Percentiles rank a stretch among this genome's conserved stretches.
These are phyloP conservation scores for Corythaixoides concolor DNA, from an alignment of 2,113 vertebrate genomes.

Conservation along the genomic window DNA sequence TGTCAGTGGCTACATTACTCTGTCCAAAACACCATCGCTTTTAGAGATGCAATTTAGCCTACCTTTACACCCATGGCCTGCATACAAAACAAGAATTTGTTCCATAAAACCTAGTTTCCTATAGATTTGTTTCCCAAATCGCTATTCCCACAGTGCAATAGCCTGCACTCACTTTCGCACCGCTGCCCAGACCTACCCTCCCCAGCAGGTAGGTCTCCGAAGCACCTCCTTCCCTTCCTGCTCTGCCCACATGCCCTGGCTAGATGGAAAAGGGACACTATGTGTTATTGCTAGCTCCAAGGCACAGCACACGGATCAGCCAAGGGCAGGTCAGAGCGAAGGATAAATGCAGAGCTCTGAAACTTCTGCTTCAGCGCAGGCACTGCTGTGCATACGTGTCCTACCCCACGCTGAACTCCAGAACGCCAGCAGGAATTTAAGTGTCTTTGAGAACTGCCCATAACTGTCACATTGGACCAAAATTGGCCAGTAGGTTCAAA, in stretches of 20 bases:
- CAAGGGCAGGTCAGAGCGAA: neutral
- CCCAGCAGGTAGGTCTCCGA: neutral
- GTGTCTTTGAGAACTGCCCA: neutral
- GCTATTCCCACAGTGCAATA: neutral
- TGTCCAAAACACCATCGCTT: accelerated
- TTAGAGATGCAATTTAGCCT: neutral
- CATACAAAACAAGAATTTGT: neutral
- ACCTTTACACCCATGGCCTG: accelerated
- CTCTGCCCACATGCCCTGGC: accelerated
- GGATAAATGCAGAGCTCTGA: neutral
- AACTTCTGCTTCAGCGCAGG: neutral
- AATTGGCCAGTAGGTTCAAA: neutral
- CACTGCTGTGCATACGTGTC: accelerated
- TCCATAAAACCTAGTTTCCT: neutral
- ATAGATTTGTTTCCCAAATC: neutral
- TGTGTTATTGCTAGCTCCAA: accelerated
- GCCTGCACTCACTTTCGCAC: neutral
- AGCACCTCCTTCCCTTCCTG: accelerated
- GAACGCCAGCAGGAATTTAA: neutral
- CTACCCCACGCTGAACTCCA: neutral
- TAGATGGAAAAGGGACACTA: neutral
- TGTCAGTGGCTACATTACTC: accelerated
- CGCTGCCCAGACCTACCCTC: neutral
- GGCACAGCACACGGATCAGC: too few relatives aligned
- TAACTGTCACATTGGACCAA: neutral